Percentiles rank a stretch among this genome's conserved stretches.
phyloP scores from a whole-genome alignment of 2,113 vertebrate species.

The Phylloscopus whistleri region DNA sequence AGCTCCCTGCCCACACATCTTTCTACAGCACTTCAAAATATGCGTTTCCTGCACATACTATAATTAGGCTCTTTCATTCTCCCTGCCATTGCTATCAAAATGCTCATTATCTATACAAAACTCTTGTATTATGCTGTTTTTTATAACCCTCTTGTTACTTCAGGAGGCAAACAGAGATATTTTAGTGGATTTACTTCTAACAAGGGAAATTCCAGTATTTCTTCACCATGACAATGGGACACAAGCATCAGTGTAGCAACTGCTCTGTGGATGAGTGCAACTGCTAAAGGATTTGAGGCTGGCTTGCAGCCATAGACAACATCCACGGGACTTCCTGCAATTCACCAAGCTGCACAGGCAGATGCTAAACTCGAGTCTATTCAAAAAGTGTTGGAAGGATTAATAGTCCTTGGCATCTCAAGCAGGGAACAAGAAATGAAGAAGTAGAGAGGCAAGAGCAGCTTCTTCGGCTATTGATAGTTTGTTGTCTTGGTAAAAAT shows the following conservation, averaged over 20 bases:
- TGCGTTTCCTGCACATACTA: conserved; percentile 11
- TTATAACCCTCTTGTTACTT: neutral
- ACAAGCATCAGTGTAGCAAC: neutral
- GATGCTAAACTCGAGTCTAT: neutral
- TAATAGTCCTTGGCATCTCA: neutral
- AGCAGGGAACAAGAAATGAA: neutral
- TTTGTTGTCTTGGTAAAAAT: neutral
- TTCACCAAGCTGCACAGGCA: neutral
- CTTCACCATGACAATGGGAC: neutral
- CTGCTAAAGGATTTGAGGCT: neutral
- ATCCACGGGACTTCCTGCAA: neutral
- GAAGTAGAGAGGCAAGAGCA: neutral
- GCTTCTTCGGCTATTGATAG: neutral
- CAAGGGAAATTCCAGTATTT: neutral
- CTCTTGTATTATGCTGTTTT: neutral
- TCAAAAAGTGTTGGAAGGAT: neutral
- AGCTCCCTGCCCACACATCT: conserved; percentile 48
- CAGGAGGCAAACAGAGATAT: neutral
- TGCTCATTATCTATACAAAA: conserved; percentile 34
- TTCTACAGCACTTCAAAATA: conserved; percentile 25
- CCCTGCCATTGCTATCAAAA: neutral
- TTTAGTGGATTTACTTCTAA: neutral
- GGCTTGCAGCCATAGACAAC: neutral
- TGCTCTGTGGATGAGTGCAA: neutral
- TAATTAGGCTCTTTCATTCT: conserved; percentile 48